Percentiles rank a stretch among this genome's conserved stretches.
These are phyloP conservation scores for Hyperopisus bebe DNA, from an alignment of 2,113 vertebrate genomes.

Conservation along the genomic window DNA sequence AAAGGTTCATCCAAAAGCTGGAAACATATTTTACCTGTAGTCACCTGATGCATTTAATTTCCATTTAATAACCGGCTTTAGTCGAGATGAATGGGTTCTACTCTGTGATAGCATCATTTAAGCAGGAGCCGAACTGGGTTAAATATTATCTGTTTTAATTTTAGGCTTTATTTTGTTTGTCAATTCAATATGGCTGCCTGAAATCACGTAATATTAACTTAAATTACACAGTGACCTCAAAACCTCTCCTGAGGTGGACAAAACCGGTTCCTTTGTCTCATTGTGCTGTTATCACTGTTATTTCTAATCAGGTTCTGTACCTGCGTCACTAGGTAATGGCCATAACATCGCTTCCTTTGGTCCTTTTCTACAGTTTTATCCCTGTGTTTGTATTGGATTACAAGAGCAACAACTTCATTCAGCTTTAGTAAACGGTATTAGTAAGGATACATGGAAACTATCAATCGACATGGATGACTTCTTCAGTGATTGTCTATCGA, in stretches of 20 bases:
- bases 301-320: not conserved
- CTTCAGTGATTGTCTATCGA: not conserved
- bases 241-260: not conserved
- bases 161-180: not conserved
- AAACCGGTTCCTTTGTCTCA: too few relatives aligned
- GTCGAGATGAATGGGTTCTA: not conserved
- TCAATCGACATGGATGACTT: not conserved
- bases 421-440: not conserved
- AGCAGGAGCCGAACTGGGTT: not conserved
- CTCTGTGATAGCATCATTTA: not conserved
- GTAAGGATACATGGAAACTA: not conserved
- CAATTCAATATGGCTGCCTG: not conserved
- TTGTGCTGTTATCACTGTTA: not conserved
- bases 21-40: not conserved
- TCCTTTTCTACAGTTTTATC: not conserved
- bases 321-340: not conserved
- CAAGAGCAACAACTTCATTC: not conserved
- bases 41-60: not conserved
- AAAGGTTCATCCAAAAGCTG: not conserved
- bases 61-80: not conserved
- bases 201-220: not conserved
- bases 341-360: not conserved
- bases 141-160: not conserved
- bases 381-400: not conserved
- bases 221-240: not conserved